Evolutionary conservation across 23 tunicate genomes (phyloP).

Genomic region (Halocynthia roretzi): DNA sequence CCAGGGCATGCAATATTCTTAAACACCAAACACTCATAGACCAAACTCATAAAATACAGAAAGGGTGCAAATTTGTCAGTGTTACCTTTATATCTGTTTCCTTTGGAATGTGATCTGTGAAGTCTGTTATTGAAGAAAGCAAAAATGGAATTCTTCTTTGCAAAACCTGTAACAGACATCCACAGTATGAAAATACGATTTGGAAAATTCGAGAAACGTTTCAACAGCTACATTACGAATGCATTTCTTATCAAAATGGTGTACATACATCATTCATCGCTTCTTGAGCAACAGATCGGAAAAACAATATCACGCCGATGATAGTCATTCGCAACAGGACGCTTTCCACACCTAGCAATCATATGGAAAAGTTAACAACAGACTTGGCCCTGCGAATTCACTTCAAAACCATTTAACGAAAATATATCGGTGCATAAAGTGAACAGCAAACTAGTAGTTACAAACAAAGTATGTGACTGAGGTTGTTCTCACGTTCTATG

Average conservation of each 20-base stretch:
- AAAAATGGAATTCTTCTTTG: constrained; percentile 92
- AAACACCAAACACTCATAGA: too few relatives aligned
- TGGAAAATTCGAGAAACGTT: not conserved
- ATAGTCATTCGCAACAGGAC: constrained; percentile 77
- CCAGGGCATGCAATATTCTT: too few relatives aligned
- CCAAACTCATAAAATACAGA: not conserved
- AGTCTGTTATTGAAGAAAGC: constrained; percentile 83
- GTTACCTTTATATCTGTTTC: constrained; percentile 87
- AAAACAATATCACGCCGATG: constrained; percentile 85
- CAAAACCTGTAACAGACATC: constrained; percentile 45
- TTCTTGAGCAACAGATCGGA: constrained; percentile 75
- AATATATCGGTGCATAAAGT: too few relatives aligned
- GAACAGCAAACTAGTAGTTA: too few relatives aligned
- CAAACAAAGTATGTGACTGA: too few relatives aligned
- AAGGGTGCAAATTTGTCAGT: not conserved
- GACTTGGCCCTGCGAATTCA: too few relatives aligned
- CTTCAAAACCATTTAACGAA: too few relatives aligned
- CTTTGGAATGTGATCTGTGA: constrained; percentile 77
- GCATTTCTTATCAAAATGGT: not conserved
- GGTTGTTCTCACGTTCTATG: too few relatives aligned
- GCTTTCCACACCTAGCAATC: constrained; percentile 62
- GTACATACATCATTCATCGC: constrained; percentile 67
- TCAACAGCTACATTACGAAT: not conserved
- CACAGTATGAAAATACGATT: not conserved
- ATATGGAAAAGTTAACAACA: not conserved